Evolutionary conservation across 1,140 invertebrate genomes (phyloP), one percentile per base, ranked within the genome.

Genomic region (Caenorhabditis brenneri): DNA sequence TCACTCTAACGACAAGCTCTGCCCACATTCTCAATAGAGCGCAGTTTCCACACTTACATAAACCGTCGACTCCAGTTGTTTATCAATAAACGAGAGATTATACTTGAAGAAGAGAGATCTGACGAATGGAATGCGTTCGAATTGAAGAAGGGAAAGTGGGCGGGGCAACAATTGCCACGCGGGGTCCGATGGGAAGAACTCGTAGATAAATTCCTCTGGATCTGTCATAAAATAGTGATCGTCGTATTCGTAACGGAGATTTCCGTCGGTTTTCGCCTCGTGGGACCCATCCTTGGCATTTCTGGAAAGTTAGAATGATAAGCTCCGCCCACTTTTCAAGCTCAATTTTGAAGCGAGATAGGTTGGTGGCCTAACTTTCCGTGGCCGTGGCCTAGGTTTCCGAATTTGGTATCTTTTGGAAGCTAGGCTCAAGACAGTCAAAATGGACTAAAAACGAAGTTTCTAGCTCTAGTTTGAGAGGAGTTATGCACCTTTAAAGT

Each of bases 191-290:
- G 97, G 97, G 93, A 96, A 98, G 92, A 99, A 99, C 92, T 99
- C 97, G 92, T 98, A 98, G 89, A 99, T 98, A 91, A 99, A 99
- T 91, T 99, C 97, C 81, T 97, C 94, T 0, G 97, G 96, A 92
- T 99, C 97, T 3, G 97, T 99, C 82, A 99, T 92, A 93, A 99
- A 99, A 91, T 99, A 99, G 91, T 99, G 97, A 91, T 99, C 97
- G 91, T 99, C 97, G 90, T 99, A 99, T 92, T 99, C 97, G 91
- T 99, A 99, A 89, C 96, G 95, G 2, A 93, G 91, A 86, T 92
- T 92, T 81, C 93, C 91, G 10, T 90, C 89, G 80, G 60, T 74
- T 80, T 83, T 48, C 1, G 78, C 48, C n/a, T 87, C 82, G 80
- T 84, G 78, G 0, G 79, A 55, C 9, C 80, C 81, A 31, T 88